Evolutionary conservation across 2,797 vertebrate species (phyloP), one percentile per base, ranked within the genome.

Genomic region (Gymnoscopelus microlampas): DNA sequence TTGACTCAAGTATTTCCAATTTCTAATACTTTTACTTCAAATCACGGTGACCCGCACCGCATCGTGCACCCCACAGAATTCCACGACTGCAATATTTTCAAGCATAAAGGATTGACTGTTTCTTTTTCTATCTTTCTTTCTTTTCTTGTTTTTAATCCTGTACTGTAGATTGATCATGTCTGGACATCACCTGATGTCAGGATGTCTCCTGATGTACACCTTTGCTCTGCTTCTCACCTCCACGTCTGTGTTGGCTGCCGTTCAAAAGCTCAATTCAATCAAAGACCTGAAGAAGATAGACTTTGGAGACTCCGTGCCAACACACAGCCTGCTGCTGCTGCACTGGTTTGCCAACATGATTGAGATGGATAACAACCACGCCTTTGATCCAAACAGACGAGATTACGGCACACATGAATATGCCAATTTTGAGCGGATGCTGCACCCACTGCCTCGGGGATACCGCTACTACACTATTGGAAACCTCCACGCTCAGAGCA

Each of bases 321-420:
- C 13, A 1, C 82, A 90, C 79, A 85, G 72, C 69, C 80, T 90
- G 9, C 0, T 88, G 51, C 73, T 91, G 66, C 88, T 91, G 32
- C 58, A 90, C 71, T 92, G 89, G 91, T 90, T 91, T 68, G 81
- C 87, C n/a, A 85, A 82, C 63, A 19, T 0, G 2, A 10, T 90
- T 10, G 1, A 83, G 0, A 74, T 88, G 0, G 50, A 87, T 56
- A 66, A 70, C 2, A 79, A 81, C 2, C 19, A 19, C 19, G 19
- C 19, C 8, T 92, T 92, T 64, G 62, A 89, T 29, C 86, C 89
- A 3, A 47, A 82, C 47, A 12, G 0, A 0, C 63, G 39, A 5
- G 78, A 82, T 48, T 92, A 85, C 6, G 84, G 85, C 5, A 73
- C 86, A 13, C 87, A 92, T 78, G 61, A 88, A 67, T 92, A 91